Conservation (phyloP, 2,888 invertebrate genomes). For the Mellilla xanthometata region DNA sequence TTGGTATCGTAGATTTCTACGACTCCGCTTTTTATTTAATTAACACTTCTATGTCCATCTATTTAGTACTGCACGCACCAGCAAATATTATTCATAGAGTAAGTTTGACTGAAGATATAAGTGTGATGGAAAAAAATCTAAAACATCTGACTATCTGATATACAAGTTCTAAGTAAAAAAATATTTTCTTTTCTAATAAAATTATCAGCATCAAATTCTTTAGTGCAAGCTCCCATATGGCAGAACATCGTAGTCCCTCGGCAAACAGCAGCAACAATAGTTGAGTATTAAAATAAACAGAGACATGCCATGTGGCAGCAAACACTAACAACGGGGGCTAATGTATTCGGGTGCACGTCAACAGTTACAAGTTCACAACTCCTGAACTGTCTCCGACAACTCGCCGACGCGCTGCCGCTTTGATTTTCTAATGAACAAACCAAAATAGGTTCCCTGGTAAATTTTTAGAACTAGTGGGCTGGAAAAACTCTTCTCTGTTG, state of each 20-base stretch:
- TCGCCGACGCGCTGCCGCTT: conserved; percentile 41
- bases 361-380: conserved; percentile 38
- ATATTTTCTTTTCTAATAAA: conserved; percentile 3
- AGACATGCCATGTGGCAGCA: conserved; percentile 71
- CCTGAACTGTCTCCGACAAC: conserved; percentile 36
- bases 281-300: conserved; percentile 82
- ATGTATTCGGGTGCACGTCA: conserved; percentile 68
- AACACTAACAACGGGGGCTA: conserved; percentile 65
- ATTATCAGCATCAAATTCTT: conserved; percentile 5
- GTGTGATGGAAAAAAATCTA: no score
- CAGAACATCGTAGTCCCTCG: conserved; percentile 66
- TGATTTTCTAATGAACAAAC: conserved; percentile 50
- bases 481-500: conserved; percentile 1
- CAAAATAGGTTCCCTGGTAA: no score
- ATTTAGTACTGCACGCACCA: no score
- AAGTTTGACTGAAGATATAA: no score
- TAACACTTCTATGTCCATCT: no score
- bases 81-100: no score
- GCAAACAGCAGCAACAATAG: conserved; percentile 74
- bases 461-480: no score
- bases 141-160: no score
- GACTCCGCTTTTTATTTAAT: not conserved
- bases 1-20: conserved; percentile 1
- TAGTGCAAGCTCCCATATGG: conserved; percentile 40
- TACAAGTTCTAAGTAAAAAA: no score